Base-by-base conservation (phyloP, 2,113 vertebrate species). In the Coptodon bakossiorum region DNA sequence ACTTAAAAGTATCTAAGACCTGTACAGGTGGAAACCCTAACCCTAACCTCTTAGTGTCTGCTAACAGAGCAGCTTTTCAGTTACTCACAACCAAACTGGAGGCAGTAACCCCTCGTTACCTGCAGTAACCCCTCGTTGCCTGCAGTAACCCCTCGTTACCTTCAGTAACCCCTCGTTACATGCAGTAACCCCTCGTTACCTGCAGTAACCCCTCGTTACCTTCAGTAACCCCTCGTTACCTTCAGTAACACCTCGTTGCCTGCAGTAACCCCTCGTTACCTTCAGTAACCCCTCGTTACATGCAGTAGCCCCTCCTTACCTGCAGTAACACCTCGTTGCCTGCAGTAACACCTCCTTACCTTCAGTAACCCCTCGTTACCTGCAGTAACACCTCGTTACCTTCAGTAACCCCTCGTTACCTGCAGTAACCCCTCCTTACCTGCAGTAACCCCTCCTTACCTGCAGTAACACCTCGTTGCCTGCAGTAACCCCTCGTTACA, bases 71-170 rank as follows among this genome's bases (percentile, higher is more conserved):
- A 36, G 34, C 34, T 36, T 8, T 36, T 8, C 34, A 36, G 7
- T 36, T 27, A 27, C 27, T 27, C 27, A 27, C 27, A 27, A 27
- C 27, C 27, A 27, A 27, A 27, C 27, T 27, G 27, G 27, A 27
- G 27, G 27, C 27, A 27, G 27, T 10, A 53, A n/a, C 5, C 0
- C 2, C 3, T n/a, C 50, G 0, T 52, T 13, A 3, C 12, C 40
- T 0, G 5, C 6, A 13, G 5, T 50, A 50, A 17, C 7, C 0
- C 2, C 50, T n/a, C 19, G 0, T 10, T 10, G 0, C 9, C 50
- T 0, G 3, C 19, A 6, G 19, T 53, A 53, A n/a, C 50, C 0
- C 5, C 19, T 10, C 19, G 0, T 52, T 5, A 0, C 2, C 50
- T 1, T 3, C 50, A 53, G 5, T 53, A 53, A n/a, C 50, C 0